Base-by-base conservation (phyloP, 2,888 invertebrate species). In the Drosophila gaucha region DNA sequence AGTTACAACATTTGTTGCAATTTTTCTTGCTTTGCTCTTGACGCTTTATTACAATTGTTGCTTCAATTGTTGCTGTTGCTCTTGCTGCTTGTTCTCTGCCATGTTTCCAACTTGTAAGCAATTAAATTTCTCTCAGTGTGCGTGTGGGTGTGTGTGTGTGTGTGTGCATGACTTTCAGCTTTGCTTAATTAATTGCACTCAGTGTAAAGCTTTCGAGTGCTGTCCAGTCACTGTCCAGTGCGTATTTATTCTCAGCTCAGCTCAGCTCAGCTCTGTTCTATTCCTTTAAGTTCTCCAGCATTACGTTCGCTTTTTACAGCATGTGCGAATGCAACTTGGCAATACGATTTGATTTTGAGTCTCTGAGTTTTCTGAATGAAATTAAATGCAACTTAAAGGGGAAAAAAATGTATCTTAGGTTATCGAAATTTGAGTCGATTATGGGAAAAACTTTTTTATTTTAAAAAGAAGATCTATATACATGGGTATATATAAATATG, bases 1-100 rank as follows among this genome's bases (percentile, higher is more conserved):
- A 80, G 80, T 86, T 86, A 41, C 79, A 85, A 86, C 84, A 85
- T 85, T 85, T 85, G 84, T 86, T 86, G 84, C 84, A 86, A 85
- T 85, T 85, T 86, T 86, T 85, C 84, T 86, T 85, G 82, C 79
- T 84, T 80, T 72, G 70, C 80, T 74, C 77, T 67, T 80, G 82
- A 78, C 73, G 82, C 82, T 84, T 84, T 82, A 84, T 82, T 82
- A 80, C 82, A 84, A 84, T 82, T 84, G 84, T 79, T 80, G 69
- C 64, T 64, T 64, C 76, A 58, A 64, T 49, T 64, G 63, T 59
- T 43, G 36, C 43, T 59, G 24, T 3, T 22, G 18, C 39, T 63
- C 60, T 66, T 39, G 39, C 31, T 59, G 66, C 72, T 66, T 67
- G 63, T 75, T 75, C 71, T 62, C 68, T 69, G 68, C 76, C 77